A percentile compares a stretch with the other conserved stretches of the same genome.
These are phyloP conservation scores for Phainopepla nitens DNA, from an alignment of 2,113 vertebrate species.

Conservation along the genomic window DNA sequence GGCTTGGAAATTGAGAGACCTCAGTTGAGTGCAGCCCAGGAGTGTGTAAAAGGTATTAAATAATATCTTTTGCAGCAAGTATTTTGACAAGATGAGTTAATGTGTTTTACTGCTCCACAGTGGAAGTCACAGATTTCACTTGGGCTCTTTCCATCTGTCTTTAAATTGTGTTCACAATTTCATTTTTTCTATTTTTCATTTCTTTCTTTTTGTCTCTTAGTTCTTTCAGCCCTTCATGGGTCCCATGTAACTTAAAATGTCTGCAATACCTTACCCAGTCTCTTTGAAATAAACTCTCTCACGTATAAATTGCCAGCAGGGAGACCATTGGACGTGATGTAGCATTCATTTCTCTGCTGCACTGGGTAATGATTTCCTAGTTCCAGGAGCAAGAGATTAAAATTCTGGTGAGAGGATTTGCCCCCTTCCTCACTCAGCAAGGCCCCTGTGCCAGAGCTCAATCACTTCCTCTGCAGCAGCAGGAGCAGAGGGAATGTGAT, in stretches of 20 bases:
- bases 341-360: not conserved
- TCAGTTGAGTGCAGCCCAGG: not conserved
- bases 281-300: conserved; percentile 15
- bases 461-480: not conserved
- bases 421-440: conserved; percentile 37
- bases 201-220: not conserved
- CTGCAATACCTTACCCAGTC: not conserved
- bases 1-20: not conserved
- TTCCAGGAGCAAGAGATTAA: conserved; percentile 28
- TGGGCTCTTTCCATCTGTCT: not conserved
- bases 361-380: not conserved
- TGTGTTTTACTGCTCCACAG: not conserved
- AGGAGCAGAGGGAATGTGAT: not conserved
- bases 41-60: not conserved
- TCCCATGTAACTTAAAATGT: not conserved
- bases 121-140: not conserved
- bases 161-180: not conserved
- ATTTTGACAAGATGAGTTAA: not conserved
- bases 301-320: not conserved
- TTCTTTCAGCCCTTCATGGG: not conserved
- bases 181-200: not conserved
- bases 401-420: conserved; percentile 39
- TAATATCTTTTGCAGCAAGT: not conserved
- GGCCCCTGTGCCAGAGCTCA: conserved; percentile 12
- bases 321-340: not conserved